These are phyloP conservation scores for Elmis aenea DNA, from an alignment of 2,888 invertebrate genomes.

Conservation along the genomic window DNA sequence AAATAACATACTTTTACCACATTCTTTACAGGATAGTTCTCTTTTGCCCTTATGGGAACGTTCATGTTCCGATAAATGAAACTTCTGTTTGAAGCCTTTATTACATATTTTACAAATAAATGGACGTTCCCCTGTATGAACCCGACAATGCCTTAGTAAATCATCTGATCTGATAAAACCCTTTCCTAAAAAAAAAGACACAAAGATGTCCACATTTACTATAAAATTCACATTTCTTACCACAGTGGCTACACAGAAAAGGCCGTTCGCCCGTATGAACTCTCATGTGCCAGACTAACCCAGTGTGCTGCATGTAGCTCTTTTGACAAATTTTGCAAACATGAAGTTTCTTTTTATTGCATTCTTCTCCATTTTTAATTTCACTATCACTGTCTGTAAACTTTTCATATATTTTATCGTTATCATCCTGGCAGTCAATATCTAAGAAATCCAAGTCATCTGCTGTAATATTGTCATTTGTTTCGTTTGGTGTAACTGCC, in stretches of 20 bases:
- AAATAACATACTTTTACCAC: constrained; percentile 21
- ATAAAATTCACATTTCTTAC: too few relatives aligned
- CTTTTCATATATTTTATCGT: not conserved
- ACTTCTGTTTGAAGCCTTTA: constrained; percentile 29
- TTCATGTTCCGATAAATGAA: constrained; percentile 29
- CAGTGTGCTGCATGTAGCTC: constrained; percentile 17
- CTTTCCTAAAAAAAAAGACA: constrained; percentile 15
- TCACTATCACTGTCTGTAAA: constrained; percentile 1
- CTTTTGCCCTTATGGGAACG: constrained; percentile 24
- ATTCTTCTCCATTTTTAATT: constrained; percentile 4
- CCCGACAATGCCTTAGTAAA: constrained; percentile 23
- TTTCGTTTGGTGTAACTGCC: not conserved
- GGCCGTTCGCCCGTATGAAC: constrained; percentile 24
- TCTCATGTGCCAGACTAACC: constrained; percentile 19
- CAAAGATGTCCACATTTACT: too few relatives aligned
- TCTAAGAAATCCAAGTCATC: too few relatives aligned
- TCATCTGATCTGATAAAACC: constrained; percentile 28
- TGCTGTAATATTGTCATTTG: too few relatives aligned
- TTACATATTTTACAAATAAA: constrained; percentile 27
- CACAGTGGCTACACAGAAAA: constrained; percentile 28
- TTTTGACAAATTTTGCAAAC: constrained; percentile 20
- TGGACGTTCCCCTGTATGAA: constrained; percentile 29
- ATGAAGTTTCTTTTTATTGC: constrained; percentile 9
- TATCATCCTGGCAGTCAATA: too few relatives aligned
- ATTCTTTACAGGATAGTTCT: constrained; percentile 21